Evolutionary conservation across 1,140 invertebrate species (phyloP), one percentile per base, ranked within the genome.

Genomic region (Maniola jurtina): DNA sequence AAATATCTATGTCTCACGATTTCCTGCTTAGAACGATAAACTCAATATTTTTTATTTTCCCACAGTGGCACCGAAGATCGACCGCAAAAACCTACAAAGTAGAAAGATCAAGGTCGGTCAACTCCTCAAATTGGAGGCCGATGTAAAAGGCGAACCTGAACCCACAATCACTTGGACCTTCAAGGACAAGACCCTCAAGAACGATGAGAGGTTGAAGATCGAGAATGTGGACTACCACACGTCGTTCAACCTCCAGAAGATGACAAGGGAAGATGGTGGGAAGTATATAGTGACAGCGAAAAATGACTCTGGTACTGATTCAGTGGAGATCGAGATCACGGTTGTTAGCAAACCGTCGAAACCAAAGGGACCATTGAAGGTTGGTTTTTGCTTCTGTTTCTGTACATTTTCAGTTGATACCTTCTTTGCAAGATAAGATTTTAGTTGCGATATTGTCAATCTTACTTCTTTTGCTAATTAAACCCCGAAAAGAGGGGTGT

Each of bases 201-300:
- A 91, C 15, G 92, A 93, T 65, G 94, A 95, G 56, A 92, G 95
- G 54, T 80, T 96, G 6, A 96, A 94, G 85, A 96, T 98, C 72
- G 95, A 96, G 72, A 96, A 96, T 83, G 97, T 98, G 81, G 97
- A 98, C 66, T 98, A 99, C 80, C 97, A 98, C 75, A 98, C 98
- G 0, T 95, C 95, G 10, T 97, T 99, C 81, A 93, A 94, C 36
- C 88, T 99, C 8, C 94, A 94, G 67, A 97, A 97, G 89, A 92
- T 96, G 16, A 95, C 95, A 67, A 93, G 97, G 50, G 86, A 93
- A 40, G 98, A 99, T 87, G 94, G 94, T 61, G 98, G 97, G 42
- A 94, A 94, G 8, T 99, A 99, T 81, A 94, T 94, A 25, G 96
- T 99, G 0, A 96, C 95, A 6, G 98, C 98, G 0, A 97, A 95